Conservation (phyloP, 2,113 vertebrate genomes). For the Eptatretus burgeri region DNA sequence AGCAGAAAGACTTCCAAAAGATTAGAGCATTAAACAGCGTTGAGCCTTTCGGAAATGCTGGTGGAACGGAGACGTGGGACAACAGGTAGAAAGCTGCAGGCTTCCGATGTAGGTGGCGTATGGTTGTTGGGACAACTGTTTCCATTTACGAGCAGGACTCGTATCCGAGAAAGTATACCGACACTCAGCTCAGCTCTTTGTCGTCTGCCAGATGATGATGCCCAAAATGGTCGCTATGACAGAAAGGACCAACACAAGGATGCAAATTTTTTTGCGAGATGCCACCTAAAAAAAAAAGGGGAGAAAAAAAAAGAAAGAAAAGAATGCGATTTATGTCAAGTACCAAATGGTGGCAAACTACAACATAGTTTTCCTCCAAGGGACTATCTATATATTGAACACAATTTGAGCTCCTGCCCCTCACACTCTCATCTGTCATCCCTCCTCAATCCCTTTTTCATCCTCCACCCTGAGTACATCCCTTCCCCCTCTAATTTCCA, state of each 20-base stretch:
- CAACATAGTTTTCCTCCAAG: not conserved
- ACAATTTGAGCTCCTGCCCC: not conserved
- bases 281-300: constrained; percentile 25
- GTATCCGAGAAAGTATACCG: no score
- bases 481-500: no score
- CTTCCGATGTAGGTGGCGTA: no score
- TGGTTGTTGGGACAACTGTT: no score
- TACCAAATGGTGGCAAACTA: not conserved
- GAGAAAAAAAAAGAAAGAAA: constrained; percentile 8
- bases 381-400: not conserved
- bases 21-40: no score
- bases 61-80: no score
- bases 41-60: no score
- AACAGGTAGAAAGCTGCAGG: no score
- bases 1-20: no score
- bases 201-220: constrained; percentile 27
- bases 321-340: not conserved
- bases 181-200: not conserved
- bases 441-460: not conserved
- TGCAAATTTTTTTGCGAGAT: constrained; percentile 74
- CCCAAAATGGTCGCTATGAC: constrained; percentile 23
- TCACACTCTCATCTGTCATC: not conserved
- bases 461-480: not conserved
- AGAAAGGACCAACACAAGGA: constrained; percentile 31
- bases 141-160: no score